Base-by-base conservation (phyloP, 2,888 invertebrate genomes). In the Chrysomela aeneicollis region DNA sequence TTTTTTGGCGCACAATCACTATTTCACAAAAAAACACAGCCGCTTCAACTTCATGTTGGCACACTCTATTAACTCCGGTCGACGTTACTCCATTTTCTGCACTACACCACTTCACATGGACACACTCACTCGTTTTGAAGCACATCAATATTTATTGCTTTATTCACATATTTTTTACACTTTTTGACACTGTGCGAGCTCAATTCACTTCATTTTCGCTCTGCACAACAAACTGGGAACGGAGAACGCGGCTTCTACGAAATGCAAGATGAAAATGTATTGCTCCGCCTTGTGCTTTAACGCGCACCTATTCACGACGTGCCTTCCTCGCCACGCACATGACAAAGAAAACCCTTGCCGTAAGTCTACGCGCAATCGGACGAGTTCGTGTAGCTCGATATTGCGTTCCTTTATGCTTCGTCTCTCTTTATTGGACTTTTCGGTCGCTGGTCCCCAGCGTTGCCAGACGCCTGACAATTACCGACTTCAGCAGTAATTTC, bases 1-100 rank as follows among this genome's bases (percentile, higher is more conserved):
- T 87, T 87, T 87, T 86, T 85, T 86, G 73, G 71, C 77, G 77
- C 78, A 77, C 78, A 72, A 69, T 76, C 78, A 80, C 80, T 79
- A 78, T 79, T 78, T 79, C 79, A 79, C 78, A 75, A 74, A 75
- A 73, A 73, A 78, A 77, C 79, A 79, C 78, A 77, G 78, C 78
- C 79, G 79, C 76, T 78, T 78, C 67, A 74, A 74, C 77, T 76
- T 78, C 78, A 79, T 79, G 70, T 73, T 71, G 71, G 63, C 74
- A 74, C 74, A 74, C 71, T 72, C 61, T 61, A n/a, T n/a, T n/a
- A 67, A 71, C 67, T 63, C 42, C 17, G 49, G 63, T 52, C 60
- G 64, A 59, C 58, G 57, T 57, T 59, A 59, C 67, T 63, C 30
- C 63, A 60, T 68, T 70, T 69, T 66, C 68, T 69, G 71, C 72